phyloP scores from a whole-genome alignment of 2,888 invertebrate species.

The Leptogaster cylindrica region DNA sequence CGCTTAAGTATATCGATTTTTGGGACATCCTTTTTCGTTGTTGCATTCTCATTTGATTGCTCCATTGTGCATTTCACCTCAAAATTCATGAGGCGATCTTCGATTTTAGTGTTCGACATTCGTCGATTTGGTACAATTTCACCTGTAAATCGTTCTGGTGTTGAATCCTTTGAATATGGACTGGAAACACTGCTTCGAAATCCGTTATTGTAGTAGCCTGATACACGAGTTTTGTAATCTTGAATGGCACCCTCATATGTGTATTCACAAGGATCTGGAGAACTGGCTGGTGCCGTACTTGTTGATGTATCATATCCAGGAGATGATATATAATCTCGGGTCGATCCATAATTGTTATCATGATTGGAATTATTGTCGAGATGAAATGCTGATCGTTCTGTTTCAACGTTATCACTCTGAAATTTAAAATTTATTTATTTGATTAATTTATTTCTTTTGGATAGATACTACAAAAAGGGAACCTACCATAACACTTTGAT shows the following conservation, averaged over 20 bases:
- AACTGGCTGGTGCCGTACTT: conserved; percentile 71
- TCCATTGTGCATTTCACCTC: conserved; percentile 62
- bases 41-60: conserved; percentile 49
- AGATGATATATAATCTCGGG: conserved; percentile 58
- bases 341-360: conserved; percentile 53
- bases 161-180: conserved; percentile 62
- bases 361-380: conserved; percentile 63
- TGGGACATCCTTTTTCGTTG: conserved; percentile 67
- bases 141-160: conserved; percentile 63
- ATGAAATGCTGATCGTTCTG: conserved; percentile 53
- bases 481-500: conserved; percentile 70
- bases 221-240: conserved; percentile 80
- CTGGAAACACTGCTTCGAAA: conserved; percentile 61
- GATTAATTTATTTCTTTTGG: conserved; percentile 19
- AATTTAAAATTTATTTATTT: conserved; percentile 25
- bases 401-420: conserved; percentile 69
- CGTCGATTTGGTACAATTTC: conserved; percentile 55
- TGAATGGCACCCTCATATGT: conserved; percentile 88
- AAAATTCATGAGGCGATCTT: conserved; percentile 69
- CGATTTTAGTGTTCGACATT: conserved; percentile 65
- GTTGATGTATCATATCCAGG: conserved; percentile 72
- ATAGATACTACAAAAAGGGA: not conserved
- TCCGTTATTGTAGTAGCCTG: conserved; percentile 51
- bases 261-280: conserved; percentile 78
- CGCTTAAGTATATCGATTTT: conserved; percentile 83